Conservation (phyloP, 2,888 invertebrate species). For the Volucella zonaria region DNA sequence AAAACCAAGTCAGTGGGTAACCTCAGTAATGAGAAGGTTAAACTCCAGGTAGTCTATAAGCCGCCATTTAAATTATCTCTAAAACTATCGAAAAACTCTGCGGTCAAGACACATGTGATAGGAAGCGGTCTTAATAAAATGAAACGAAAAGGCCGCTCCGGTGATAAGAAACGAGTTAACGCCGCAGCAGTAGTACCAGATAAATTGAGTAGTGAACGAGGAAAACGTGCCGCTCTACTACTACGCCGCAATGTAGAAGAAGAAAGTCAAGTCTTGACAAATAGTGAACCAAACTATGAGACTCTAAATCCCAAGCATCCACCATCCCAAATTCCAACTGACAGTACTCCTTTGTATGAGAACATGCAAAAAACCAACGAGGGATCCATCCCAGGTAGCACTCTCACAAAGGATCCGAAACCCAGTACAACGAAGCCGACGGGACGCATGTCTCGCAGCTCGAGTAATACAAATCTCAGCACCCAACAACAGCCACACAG, state of each 20-base stretch:
- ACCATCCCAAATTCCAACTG: slow-evolving; percentile 73
- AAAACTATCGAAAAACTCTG: slow-evolving; percentile 84
- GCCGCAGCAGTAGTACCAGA: slow-evolving; percentile 74
- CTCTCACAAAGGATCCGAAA: slow-evolving; percentile 46
- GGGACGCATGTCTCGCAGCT: slow-evolving; percentile 78
- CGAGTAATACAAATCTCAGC: slow-evolving; percentile 77
- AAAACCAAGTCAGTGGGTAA: slow-evolving; percentile 89
- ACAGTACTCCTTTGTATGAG: slow-evolving; percentile 76
- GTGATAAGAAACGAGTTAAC: slow-evolving; percentile 75
- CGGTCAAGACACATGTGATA: slow-evolving; percentile 82
- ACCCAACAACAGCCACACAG: slow-evolving; percentile 75
- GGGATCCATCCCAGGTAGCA: slow-evolving; percentile 43
- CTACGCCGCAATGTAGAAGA: slow-evolving; percentile 79
- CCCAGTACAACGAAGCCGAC: slow-evolving; percentile 74
- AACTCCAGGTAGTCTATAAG: slow-evolving; percentile 93
- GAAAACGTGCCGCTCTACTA: slow-evolving; percentile 80
- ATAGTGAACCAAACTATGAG: slow-evolving; percentile 82
- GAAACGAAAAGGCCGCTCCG: slow-evolving; percentile 76
- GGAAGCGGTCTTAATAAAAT: slow-evolving; percentile 78
- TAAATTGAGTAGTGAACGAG: slow-evolving; percentile 74
- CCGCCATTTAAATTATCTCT: slow-evolving; percentile 94
- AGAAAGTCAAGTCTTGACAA: slow-evolving; percentile 80
- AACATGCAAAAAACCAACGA: slow-evolving; percentile 75
- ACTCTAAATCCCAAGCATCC: slow-evolving; percentile 79
- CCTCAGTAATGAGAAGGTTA: slow-evolving; percentile 87